A percentile compares a stretch with the other conserved stretches of the same genome.
Conservation (phyloP, 23 tunicate genomes). For the Phallusia fumigata region DNA sequence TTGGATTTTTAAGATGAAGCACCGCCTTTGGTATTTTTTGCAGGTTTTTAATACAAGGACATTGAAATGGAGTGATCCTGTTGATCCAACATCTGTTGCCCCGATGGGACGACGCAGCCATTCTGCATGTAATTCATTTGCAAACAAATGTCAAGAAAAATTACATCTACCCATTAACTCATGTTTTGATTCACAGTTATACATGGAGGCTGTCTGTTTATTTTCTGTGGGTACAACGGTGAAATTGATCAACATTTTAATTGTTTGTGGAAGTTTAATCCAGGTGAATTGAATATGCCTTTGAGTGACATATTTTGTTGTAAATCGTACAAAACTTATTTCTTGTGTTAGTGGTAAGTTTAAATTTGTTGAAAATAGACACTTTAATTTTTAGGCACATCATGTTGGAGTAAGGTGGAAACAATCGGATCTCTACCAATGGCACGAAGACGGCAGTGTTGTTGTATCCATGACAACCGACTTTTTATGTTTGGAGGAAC, state of each 20-base stretch:
- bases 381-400: background rate
- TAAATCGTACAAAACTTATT: too few species aligned
- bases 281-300: slow-evolving; percentile 27
- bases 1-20: too few species aligned
- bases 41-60: slow-evolving; percentile 47
- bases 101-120: slow-evolving; percentile 69
- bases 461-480: slow-evolving; percentile 39
- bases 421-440: slow-evolving; percentile 28
- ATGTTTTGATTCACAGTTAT: slow-evolving; percentile 19
- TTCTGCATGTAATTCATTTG: slow-evolving; percentile 27
- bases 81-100: background rate
- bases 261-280: slow-evolving; percentile 62
- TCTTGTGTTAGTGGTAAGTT: background rate
- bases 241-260: slow-evolving; percentile 37
- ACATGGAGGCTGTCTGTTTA: slow-evolving; percentile 36
- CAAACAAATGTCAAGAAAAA: background rate
- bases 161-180: background rate
- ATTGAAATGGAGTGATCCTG: slow-evolving; percentile 35
- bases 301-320: too few species aligned
- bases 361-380: background rate
- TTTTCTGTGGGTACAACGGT: slow-evolving; percentile 66
- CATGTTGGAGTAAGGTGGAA: slow-evolving; percentile 28
- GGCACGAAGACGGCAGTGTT: slow-evolving; percentile 54
- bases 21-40: background rate
- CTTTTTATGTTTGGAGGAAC: slow-evolving; percentile 68